Base-by-base conservation (phyloP, 92 coral and sea anemone genomes). In the Montipora capitata region DNA sequence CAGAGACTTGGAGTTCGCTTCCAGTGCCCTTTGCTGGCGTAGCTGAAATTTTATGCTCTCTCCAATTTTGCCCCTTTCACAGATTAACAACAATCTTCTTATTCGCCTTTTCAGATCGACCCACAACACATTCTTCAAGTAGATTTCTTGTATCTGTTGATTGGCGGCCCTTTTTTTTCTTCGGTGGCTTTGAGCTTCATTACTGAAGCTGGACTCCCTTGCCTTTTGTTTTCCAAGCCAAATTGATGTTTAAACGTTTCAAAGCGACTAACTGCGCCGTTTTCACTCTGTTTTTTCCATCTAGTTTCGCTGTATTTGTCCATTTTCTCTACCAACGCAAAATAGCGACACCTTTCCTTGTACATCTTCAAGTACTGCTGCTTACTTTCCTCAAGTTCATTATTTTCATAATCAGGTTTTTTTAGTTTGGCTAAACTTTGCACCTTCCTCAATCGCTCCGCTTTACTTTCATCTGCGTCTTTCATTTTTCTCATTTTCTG, bases 381-480 rank as follows among this genome's bases (percentile, higher is more conserved):
- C 3, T 40, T 81, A 41, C 85, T 15, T 14, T 81, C 77, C 5
- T 52, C 39, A 11, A 2, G 48, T 38, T 18, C 14, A 3, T 10
- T 9, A 1, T 43, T 16, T 3, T 3, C 40, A 14, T 40, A 3
- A 3, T 52, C 40, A 20, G 1, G 10, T 48, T n/a, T 17, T 52
- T 81, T 81, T 2, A 40, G 16, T 68, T 49, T 81, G 11, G 85
- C 85, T 27, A 40, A 8, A 18, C 68, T 18, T 18, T 81, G 71
- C 6, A 81, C 40, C 11, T 68, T 40, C 9, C 41, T 7, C 2
- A 81, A 11, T 16, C 85, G 76, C 39, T 69, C 52, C 42, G 51
- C 54, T 7, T 40, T 81, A 35, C 1, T 2, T 14, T 2, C 35
- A 40, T 41, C 38, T 81, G 68, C 68, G 12, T 56, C 18, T 16